phyloP scores from a whole-genome alignment of 1,140 invertebrate species.

The Stegodyphus mimosarum region DNA sequence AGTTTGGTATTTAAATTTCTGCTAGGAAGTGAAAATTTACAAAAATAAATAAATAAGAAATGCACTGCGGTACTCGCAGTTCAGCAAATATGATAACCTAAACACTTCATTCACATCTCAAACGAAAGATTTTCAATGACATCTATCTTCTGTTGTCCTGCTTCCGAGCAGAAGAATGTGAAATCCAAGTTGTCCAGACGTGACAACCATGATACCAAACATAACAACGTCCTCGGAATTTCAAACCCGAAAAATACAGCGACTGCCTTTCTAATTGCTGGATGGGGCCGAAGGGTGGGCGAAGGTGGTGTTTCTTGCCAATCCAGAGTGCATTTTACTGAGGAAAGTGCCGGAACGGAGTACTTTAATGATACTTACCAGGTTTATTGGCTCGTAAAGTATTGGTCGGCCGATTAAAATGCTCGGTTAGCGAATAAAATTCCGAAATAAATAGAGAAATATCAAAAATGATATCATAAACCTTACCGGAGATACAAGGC shows the following conservation, averaged over 20 bases:
- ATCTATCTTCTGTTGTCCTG: too few relatives aligned
- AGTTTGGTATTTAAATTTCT: too few relatives aligned
- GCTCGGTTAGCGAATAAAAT: slow-evolving; percentile 30
- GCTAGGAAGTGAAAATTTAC: too few relatives aligned
- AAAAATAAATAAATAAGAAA: too few relatives aligned
- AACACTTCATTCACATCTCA: too few relatives aligned
- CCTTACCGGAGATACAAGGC: slow-evolving; percentile 14
- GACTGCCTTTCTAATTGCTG: slow-evolving; percentile 21
- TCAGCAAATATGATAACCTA: too few relatives aligned
- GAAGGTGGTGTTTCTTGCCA: not conserved
- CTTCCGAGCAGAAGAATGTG: too few relatives aligned
- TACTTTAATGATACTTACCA: slow-evolving; percentile 48
- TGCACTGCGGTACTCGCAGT: too few relatives aligned
- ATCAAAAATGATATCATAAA: slow-evolving; percentile 40
- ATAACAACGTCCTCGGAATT: not conserved
- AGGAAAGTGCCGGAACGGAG: slow-evolving; percentile 40
- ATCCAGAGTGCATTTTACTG: slow-evolving; percentile 15
- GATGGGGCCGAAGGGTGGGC: not conserved
- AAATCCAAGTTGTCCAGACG: not conserved
- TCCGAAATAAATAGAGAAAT: slow-evolving; percentile 28
- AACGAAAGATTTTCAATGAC: too few relatives aligned
- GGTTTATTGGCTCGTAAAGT: slow-evolving; percentile 51
- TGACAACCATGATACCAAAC: not conserved
- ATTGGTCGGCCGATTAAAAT: slow-evolving; percentile 31
- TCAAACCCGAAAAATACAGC: not conserved